Evolutionary conservation across 2,797 vertebrate genomes (phyloP).

Genomic region (Pogonophryne albipinna): DNA sequence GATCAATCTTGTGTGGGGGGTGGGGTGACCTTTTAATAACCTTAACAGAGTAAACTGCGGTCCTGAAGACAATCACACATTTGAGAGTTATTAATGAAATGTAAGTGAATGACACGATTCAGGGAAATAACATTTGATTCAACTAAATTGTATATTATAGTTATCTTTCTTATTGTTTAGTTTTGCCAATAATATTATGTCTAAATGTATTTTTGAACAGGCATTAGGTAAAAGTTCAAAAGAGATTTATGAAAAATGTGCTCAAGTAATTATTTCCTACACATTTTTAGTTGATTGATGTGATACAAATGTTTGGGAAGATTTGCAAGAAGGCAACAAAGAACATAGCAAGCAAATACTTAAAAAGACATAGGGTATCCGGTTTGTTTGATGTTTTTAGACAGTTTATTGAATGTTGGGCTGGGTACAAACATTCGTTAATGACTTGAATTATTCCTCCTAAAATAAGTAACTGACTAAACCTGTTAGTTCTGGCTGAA

Average conservation of each 20-base stretch:
- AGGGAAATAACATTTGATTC: neutral
- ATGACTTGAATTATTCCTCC: neutral
- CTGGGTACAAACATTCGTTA: neutral
- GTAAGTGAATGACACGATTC: constrained; percentile 13
- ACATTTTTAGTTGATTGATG: neutral
- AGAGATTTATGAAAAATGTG: neutral
- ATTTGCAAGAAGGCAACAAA: neutral
- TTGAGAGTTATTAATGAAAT: constrained; percentile 48
- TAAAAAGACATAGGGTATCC: neutral
- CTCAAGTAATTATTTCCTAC: neutral
- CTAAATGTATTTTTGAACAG: neutral
- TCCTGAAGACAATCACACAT: constrained; percentile 47
- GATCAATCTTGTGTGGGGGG: neutral
- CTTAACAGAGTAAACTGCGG: constrained; percentile 25
- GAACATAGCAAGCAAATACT: neutral
- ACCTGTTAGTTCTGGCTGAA: neutral
- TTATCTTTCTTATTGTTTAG: neutral
- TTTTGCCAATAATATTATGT: neutral
- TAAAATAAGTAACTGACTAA: neutral
- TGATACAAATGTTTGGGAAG: neutral
- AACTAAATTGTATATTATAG: neutral
- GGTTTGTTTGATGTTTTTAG: constrained; percentile 3
- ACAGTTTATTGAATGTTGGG: neutral
- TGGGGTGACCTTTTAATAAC: constrained; percentile 28
- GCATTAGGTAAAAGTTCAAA: neutral